Conservation (phyloP, 1,140 invertebrate species). For the Lethrus apterus region DNA sequence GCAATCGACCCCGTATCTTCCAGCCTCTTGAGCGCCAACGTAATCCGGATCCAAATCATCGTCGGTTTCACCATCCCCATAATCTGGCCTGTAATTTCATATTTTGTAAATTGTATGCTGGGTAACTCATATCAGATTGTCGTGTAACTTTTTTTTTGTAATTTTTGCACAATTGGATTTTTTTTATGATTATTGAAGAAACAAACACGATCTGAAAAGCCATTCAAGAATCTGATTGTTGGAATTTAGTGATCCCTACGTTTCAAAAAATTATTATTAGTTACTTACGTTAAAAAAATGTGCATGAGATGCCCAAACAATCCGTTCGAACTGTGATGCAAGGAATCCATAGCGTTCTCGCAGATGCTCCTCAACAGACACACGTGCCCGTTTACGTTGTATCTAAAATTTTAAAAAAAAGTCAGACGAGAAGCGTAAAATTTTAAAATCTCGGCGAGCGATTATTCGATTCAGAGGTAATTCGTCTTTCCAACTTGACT, state of each 20-base stretch:
- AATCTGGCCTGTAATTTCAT: constrained; percentile 29
- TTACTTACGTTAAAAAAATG: constrained; percentile 60
- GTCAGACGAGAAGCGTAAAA: too few relatives aligned
- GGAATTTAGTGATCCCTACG: neutral
- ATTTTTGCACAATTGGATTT: neutral
- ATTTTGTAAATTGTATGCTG: constrained; percentile 5
- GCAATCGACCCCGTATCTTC: constrained; percentile 49
- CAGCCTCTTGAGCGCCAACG: constrained; percentile 46
- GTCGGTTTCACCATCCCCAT: constrained; percentile 27
- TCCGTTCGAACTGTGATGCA: constrained; percentile 50
- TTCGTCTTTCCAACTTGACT: too few relatives aligned
- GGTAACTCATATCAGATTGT: too few relatives aligned
- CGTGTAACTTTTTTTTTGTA: too few relatives aligned
- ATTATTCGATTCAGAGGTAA: neutral
- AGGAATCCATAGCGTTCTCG: constrained; percentile 60
- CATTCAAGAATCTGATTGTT: neutral
- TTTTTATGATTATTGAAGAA: neutral
- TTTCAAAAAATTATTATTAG: constrained; percentile 8
- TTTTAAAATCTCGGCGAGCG: constrained; percentile 4
- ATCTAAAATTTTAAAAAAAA: constrained; percentile 41
- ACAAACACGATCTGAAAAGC: neutral
- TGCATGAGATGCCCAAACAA: constrained; percentile 59
- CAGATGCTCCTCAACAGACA: constrained; percentile 66
- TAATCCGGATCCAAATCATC: constrained; percentile 37
- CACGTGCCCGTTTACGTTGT: constrained; percentile 53